Conservation (phyloP, 1,140 invertebrate genomes). For the Agrilus planipennis region DNA sequence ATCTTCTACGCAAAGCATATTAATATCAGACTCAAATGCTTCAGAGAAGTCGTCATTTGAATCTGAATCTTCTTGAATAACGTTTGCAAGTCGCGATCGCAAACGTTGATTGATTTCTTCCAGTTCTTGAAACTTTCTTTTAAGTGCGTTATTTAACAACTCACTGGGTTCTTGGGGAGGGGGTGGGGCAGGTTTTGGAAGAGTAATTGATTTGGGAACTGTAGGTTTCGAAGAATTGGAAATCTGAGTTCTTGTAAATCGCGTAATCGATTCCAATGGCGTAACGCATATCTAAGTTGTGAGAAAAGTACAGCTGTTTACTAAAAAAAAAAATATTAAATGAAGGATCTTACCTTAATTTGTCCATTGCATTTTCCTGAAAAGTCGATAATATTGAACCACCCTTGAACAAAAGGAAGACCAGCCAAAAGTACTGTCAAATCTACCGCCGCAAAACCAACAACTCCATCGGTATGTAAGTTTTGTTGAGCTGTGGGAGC, state of each 20-base stretch:
- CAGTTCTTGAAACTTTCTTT: conserved; percentile 47
- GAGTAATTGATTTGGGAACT: no score
- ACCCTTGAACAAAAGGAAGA: conserved; percentile 41
- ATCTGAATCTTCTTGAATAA: conserved; percentile 42
- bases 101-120: conserved; percentile 49
- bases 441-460: conserved; percentile 49
- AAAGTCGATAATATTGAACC: conserved; percentile 51
- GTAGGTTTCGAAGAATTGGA: no score
- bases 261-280: conserved; percentile 39
- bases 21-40: conserved; percentile 43
- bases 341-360: conserved; percentile 37
- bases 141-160: conserved; percentile 36
- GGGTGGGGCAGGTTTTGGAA: no score
- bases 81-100: conserved; percentile 40
- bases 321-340: neutral
- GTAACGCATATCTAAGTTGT: conserved; percentile 41
- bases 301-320: no score
- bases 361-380: conserved; percentile 47
- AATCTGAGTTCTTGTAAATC: conserved; percentile 1
- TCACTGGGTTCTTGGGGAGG: conserved; percentile 17
- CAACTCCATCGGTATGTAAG: conserved; percentile 39
- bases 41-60: conserved; percentile 38
- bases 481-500: conserved; percentile 31
- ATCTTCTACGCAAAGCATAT: conserved; percentile 31
- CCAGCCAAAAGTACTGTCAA: conserved; percentile 40